Base-by-base conservation (phyloP, 2,888 invertebrate genomes). In the Andrena bicolor region DNA sequence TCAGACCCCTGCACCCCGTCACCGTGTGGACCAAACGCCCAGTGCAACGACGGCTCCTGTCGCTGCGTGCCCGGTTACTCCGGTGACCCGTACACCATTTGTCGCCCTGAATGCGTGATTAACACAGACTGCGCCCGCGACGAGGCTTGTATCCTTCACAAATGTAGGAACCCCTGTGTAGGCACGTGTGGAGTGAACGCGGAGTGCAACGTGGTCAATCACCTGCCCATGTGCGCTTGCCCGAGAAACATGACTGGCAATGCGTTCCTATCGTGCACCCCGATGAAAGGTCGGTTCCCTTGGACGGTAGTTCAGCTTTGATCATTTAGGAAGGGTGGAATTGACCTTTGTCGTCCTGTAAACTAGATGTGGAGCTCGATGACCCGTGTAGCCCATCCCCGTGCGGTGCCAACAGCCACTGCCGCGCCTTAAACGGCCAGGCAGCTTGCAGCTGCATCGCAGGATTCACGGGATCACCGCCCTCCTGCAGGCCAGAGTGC, bases 321-420 rank as follows among this genome's bases (percentile, higher is more conserved):
- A 8, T 23, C 10, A 56, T 1, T 23, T 23, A 23, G 8, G 0
- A 7, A 30, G 16, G 1, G 5, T 30, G 41, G 10, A 30, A 10
- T 6, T 48, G 13, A 63, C 28, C 23, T 28, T 72, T 70, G 1
- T 30, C 10, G 23, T 56, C 30, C 20, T 28, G 8, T 2, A 23
- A 30, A 16, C 82, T 86, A 94, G 94, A 92, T 73, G 92, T 95
- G 93, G 80, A 95, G 92, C 91, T 94, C 91, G 92, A 94, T 93
- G 95, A 96, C 91, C 97, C 97, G 2, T 97, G 97, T 91, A 94
- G 95, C 85, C 97, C 97, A 61, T 96, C 97, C 7, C 97, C 97
- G 0, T 98, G 98, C 92, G 98, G 98, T 32, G 95, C 96, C 2
- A 97, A 97, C 92, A 96, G 97, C 20, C 94, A 96, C 10, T 98